Percentiles rank a stretch among this genome's conserved stretches.
Evolutionary conservation across 2,888 invertebrate species (phyloP).

Genomic region (Ormyrus thymus): DNA sequence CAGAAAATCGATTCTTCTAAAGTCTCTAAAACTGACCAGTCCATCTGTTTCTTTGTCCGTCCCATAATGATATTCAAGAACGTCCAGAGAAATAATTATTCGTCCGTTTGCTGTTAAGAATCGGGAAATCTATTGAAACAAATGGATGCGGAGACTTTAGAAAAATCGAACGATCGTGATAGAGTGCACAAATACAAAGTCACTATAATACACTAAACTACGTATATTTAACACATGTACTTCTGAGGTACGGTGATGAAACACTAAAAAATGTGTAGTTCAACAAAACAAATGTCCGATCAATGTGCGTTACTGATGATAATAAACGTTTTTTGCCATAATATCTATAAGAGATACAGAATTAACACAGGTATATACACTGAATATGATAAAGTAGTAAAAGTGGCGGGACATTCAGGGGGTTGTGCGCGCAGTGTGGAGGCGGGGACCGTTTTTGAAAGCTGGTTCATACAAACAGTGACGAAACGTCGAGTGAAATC

Average conservation of each 20-base stretch:
- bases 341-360: constrained; percentile 13
- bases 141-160: not conserved
- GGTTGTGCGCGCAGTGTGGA: constrained; percentile 71
- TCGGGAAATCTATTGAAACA: not conserved
- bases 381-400: constrained; percentile 13
- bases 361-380: constrained; percentile 49
- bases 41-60: not conserved
- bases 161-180: constrained; percentile 20
- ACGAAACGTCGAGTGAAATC: constrained; percentile 29
- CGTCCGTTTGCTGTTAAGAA: constrained; percentile 7
- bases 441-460: constrained; percentile 68
- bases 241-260: constrained; percentile 25
- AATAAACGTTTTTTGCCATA: constrained; percentile 31
- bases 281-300: constrained; percentile 31
- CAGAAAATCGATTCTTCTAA: constrained; percentile 5
- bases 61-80: constrained; percentile 4
- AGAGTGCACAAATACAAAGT: constrained; percentile 1
- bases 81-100: constrained; percentile 14
- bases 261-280: constrained; percentile 22
- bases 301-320: constrained; percentile 32
- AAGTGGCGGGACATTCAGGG: constrained; percentile 31
- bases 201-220: not conserved
- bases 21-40: constrained; percentile 1
- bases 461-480: constrained; percentile 18
- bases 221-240: not conserved